Evolutionary conservation across 2,888 invertebrate species (phyloP).

Genomic region (Julus scandinavius): DNA sequence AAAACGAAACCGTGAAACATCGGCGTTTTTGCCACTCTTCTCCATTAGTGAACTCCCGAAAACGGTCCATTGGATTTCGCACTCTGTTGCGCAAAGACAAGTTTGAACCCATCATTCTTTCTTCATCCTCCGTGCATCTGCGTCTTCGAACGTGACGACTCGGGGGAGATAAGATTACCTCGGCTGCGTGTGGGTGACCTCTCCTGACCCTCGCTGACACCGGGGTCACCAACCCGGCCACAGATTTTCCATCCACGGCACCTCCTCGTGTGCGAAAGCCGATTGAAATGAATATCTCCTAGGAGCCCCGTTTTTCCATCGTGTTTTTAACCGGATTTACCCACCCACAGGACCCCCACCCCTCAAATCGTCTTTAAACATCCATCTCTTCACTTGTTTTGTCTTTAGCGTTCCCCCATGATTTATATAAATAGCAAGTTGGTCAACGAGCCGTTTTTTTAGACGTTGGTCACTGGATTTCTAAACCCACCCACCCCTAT

Average conservation of each 20-base stretch:
- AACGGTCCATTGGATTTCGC: constrained; percentile 11
- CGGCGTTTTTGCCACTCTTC: not conserved
- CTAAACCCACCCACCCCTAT: not conserved
- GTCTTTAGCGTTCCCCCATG: not conserved
- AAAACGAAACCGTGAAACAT: not conserved
- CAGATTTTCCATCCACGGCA: not conserved
- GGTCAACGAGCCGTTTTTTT: not conserved
- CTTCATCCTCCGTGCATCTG: not conserved
- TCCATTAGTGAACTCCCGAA: not conserved
- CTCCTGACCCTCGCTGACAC: not conserved
- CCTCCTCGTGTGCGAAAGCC: constrained; percentile 25
- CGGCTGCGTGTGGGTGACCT: not conserved
- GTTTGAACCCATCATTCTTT: not conserved
- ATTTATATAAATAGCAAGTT: constrained; percentile 9
- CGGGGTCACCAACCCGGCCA: not conserved
- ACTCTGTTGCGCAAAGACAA: constrained; percentile 9
- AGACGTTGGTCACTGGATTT: not conserved
- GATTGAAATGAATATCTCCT: constrained; percentile 26
- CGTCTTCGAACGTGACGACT: constrained; percentile 2
- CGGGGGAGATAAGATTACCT: not conserved
- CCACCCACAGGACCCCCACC: not conserved
- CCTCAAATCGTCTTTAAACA: not conserved
- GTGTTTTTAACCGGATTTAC: not conserved
- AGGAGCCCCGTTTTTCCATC: not conserved
- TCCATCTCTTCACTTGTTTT: not conserved